Evolutionary conservation across 2,113 vertebrate genomes (phyloP), one percentile per base, ranked within the genome.

Genomic region (Nibea albiflora): DNA sequence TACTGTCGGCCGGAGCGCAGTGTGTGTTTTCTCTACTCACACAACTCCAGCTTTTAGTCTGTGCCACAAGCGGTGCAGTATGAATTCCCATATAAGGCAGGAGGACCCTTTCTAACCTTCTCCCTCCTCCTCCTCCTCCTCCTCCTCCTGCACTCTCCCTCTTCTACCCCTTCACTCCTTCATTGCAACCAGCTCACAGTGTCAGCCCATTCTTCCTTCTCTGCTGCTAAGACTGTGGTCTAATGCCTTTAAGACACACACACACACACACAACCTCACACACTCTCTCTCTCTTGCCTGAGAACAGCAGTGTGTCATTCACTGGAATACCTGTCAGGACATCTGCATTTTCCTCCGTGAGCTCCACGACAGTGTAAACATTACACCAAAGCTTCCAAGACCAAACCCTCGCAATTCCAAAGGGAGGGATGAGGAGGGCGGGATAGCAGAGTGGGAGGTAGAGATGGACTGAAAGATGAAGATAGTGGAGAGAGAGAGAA

Each of bases 81-180:
- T 76, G 84, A 90, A 93, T 93, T 88, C 84, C 94, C 94, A 91
- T 94, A 95, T 95, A 95, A 95, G 95, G 94, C 90, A 92, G 90
- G 82, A 86, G 82, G 85, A 89, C 87, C 89, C 84, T 92, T 89
- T 84, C 68, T 83, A 86, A 92, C 85, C 86, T 81, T 54, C 70
- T 82, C 80, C 77, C 81, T 80, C 63, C 65, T 76, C 84, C 69
- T 87, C 83, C 78, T 66, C 42, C 53, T 73, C 83, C 78, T 66
- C 84, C 70, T 87, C 83, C 78, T 66, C 67, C 80, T 60, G 35
- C 73, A 50, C 78, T 52, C 56, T 73, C 70, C 75, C 76, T 77
- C 76, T 74, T 81, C 78, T 84, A 79, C 79, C 74, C 86, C 73
- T 84, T 80, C 72, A 80, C 84, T 85, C 76, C 80, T 90, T 86